phyloP scores from a whole-genome alignment of 1,140 invertebrate genomes.

The Portunus trituberculatus region DNA sequence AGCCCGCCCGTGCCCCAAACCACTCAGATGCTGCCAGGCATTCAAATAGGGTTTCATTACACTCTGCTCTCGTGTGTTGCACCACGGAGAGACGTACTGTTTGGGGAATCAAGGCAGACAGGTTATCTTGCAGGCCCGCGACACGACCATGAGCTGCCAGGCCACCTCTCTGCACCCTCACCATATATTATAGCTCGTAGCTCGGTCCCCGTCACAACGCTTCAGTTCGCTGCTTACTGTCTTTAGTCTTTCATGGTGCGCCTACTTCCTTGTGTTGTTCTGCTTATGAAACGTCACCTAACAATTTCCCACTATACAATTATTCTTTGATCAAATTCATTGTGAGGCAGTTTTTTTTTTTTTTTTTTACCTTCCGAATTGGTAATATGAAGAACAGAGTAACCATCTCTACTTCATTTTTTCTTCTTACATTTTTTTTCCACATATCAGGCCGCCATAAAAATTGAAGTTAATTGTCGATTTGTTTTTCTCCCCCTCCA shows the following conservation, averaged over 20 bases:
- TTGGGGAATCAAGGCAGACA: not conserved
- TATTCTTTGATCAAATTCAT: not conserved
- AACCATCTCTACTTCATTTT: not conserved
- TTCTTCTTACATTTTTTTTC: not conserved
- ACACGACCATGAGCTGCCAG: not conserved
- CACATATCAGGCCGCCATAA: not conserved
- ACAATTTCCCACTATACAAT: not conserved
- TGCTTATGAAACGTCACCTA: not conserved
- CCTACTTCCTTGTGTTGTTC: not conserved
- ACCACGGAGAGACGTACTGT: not conserved
- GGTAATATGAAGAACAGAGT: too few species aligned
- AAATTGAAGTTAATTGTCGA: not conserved
- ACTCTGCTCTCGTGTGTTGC: not conserved
- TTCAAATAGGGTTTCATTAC: not conserved
- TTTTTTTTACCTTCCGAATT: too few species aligned
- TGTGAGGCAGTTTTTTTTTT: not conserved
- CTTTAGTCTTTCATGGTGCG: not conserved
- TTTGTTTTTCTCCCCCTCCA: too few species aligned
- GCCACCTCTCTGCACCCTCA: not conserved
- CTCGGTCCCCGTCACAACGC: not conserved
- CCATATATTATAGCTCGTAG: not conserved
- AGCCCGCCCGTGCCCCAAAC: too few species aligned
- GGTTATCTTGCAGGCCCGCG: not conserved
- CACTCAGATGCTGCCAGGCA: not conserved
- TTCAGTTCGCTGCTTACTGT: not conserved